Percentiles rank a stretch among this genome's conserved stretches.
These are phyloP conservation scores for Helicoverpa assulta DNA, from an alignment of 2,888 invertebrate genomes.

Conservation along the genomic window DNA sequence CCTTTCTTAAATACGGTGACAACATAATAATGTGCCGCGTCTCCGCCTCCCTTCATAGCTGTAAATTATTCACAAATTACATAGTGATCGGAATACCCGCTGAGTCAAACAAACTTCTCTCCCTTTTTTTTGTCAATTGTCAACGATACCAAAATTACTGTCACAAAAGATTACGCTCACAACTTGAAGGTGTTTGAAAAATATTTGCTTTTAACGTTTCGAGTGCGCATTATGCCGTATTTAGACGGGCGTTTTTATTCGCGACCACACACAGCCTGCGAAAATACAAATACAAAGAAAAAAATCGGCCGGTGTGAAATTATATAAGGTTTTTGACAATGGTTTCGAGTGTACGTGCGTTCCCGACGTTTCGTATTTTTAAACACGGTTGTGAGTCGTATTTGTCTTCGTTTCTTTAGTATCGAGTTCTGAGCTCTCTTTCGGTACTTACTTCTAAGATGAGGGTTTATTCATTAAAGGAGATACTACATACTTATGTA, in stretches of 20 bases:
- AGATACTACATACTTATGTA: too few relatives aligned
- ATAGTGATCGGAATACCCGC: constrained; percentile 83
- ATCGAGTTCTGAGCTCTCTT: not conserved
- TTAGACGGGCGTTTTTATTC: constrained; percentile 79
- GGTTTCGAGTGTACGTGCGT: constrained; percentile 82
- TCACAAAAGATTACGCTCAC: constrained; percentile 84
- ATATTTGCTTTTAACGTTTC: constrained; percentile 84
- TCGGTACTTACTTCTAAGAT: too few relatives aligned
- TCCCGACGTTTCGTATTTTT: constrained; percentile 82
- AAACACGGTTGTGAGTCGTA: constrained; percentile 79
- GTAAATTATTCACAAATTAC: constrained; percentile 86
- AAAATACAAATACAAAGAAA: constrained; percentile 61
- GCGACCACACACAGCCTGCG: constrained; percentile 80
- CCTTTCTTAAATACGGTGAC: constrained; percentile 79
- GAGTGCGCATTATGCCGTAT: constrained; percentile 83
- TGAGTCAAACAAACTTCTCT: constrained; percentile 76
- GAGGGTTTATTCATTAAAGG: too few relatives aligned
- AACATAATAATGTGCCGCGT: constrained; percentile 80
- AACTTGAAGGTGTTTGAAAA: constrained; percentile 86
- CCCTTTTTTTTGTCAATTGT: constrained; percentile 78
- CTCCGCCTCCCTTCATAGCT: constrained; percentile 73
- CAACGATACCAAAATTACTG: constrained; percentile 87
- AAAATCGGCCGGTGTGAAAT: constrained; percentile 77
- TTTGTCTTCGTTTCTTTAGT: constrained; percentile 73
- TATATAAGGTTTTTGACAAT: constrained; percentile 89